Conservation (phyloP, 2,888 invertebrate genomes). For the Muschampia plurimacula region DNA sequence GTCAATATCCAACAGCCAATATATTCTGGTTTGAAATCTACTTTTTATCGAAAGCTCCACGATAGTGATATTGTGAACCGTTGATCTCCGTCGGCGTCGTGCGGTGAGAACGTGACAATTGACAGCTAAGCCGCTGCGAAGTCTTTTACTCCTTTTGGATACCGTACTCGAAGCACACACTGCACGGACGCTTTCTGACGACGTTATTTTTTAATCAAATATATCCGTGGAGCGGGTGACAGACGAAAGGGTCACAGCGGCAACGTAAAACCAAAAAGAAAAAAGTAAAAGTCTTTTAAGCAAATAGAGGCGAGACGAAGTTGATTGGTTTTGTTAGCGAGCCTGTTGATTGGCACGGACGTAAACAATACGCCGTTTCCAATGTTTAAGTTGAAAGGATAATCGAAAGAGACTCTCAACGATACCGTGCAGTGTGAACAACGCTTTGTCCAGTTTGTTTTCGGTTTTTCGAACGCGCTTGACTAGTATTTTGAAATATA, state of each 20-base stretch:
- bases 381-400: slow-evolving; percentile 82
- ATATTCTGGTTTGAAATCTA: slow-evolving; percentile 21
- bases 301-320: slow-evolving; percentile 86
- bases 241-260: slow-evolving; percentile 82
- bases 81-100: slow-evolving; percentile 20
- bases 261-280: slow-evolving; percentile 82
- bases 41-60: slow-evolving; percentile 45
- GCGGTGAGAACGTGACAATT: slow-evolving; percentile 77
- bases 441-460: slow-evolving; percentile 56
- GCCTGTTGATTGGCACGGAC: slow-evolving; percentile 83
- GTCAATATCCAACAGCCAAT: slow-evolving; percentile 26
- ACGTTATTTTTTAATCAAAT: slow-evolving; percentile 87
- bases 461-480: slow-evolving; percentile 46
- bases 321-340: slow-evolving; percentile 86
- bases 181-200: slow-evolving; percentile 79
- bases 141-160: slow-evolving; percentile 78
- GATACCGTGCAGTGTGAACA: slow-evolving; percentile 57
- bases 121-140: slow-evolving; percentile 76
- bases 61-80: slow-evolving; percentile 78
- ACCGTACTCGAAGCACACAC: slow-evolving; percentile 60
- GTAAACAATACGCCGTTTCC: slow-evolving; percentile 79
- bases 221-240: slow-evolving; percentile 84
- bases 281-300: slow-evolving; percentile 80
- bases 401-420: slow-evolving; percentile 70
- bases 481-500: slow-evolving; percentile 51